Evolutionary conservation across 2,888 invertebrate genomes (phyloP).

Genomic region (Arctia plantaginis): DNA sequence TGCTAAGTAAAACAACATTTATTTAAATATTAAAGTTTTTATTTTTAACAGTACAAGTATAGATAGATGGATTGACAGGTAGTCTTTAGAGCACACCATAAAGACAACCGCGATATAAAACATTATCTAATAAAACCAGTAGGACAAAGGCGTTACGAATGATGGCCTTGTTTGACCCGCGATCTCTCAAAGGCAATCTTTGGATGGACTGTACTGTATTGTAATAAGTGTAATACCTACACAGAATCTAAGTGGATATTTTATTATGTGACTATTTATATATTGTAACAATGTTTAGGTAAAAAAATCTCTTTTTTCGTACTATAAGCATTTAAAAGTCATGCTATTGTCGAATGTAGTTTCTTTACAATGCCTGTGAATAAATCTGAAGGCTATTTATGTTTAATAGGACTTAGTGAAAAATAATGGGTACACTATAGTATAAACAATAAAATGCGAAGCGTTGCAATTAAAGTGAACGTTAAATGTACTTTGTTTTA

Average conservation of each 20-base stretch:
- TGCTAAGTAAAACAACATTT: no score
- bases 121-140: no score
- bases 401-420: slow-evolving; percentile 50
- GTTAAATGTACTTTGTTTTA: slow-evolving; percentile 43
- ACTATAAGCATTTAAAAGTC: not conserved
- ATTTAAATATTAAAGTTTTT: no score
- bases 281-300: no score
- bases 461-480: slow-evolving; percentile 42
- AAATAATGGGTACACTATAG: slow-evolving; percentile 51
- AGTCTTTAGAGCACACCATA: no score
- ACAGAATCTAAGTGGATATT: not conserved
- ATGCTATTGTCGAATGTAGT: not conserved
- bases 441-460: slow-evolving; percentile 39
- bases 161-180: no score
- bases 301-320: no score
- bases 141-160: no score
- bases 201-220: not conserved
- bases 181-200: not conserved
- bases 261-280: no score
- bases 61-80: no score
- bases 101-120: no score
- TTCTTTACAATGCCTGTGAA: not conserved
- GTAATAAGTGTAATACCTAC: not conserved
- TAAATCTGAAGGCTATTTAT: not conserved
- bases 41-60: no score